Evolutionary conservation across 2,888 invertebrate species (phyloP), one percentile per base, ranked within the genome.

Genomic region (Trichogramma evanescens): DNA sequence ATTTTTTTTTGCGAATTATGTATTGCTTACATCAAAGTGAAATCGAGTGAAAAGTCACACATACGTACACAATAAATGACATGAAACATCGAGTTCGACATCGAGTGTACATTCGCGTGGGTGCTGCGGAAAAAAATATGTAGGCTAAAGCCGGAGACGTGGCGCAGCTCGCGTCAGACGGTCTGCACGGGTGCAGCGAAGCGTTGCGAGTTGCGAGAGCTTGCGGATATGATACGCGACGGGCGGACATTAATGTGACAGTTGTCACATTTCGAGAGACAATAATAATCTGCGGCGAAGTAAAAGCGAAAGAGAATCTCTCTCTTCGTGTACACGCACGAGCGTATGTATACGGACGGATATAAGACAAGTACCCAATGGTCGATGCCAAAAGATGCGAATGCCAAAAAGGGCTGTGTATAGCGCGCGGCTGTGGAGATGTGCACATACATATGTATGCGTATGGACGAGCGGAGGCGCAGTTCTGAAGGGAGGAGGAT

Each of bases 171-270:
- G 50, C 58, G 61, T 49, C 60, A 54, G 66, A 65, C 61, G 68
- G 66, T 66, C 63, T 64, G 64, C 62, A 39, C 9, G 66, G 3
- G 26, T 59, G 67, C 71, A 72, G 55, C 65, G 63, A 67, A 73
- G 68, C 73, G 65, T 70, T 65, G 53, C 63, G 46, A 66, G 38
- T 8, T 7, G 39, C 26, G 26, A 40, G 7, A 13, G 50, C 40
- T n/a, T 38, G 2, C 52, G 10, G 8, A 6, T 6, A 66, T 74
- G 75, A 74, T 73, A 68, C 70, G 66, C 70, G 59, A 64, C 57
- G 41, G 64, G 62, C 66, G 65, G 69, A 71, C 72, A 63, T 66
- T 74, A 75, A 76, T 74, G 76, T 72, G 76, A 76, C 75, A 74
- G 73, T 65, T 59, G 68, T 68, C 70, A 70, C 74, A 72, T 75